A percentile compares a stretch with the other conserved stretches of the same genome.
Conservation (phyloP, 2,888 invertebrate species). For the Lasiommata megera region DNA sequence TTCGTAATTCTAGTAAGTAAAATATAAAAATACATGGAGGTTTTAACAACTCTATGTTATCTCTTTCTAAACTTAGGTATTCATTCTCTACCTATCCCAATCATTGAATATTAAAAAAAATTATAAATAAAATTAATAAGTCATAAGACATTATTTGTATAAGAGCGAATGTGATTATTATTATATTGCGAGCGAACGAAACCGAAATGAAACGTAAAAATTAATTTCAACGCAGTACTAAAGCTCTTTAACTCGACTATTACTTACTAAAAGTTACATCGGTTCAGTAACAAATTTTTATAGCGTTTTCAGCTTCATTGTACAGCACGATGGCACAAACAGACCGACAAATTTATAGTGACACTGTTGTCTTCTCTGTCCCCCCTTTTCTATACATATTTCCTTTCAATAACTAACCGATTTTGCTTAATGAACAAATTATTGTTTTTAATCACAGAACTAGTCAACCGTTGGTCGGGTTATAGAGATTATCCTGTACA, state of each 20-base stretch:
- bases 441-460: not conserved
- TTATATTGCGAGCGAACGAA: constrained; percentile 21
- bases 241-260: not conserved
- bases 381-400: not conserved
- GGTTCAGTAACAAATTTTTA: not conserved
- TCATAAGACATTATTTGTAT: constrained; percentile 3
- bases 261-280: not conserved
- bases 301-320: not conserved
- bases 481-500: constrained; percentile 6
- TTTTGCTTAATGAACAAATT: not conserved
- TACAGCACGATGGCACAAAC: not conserved
- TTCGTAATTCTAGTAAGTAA: too few relatives aligned
- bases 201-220: constrained; percentile 4
- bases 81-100: too few relatives aligned
- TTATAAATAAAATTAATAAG: not conserved
- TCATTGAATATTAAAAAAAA: not conserved
- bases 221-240: not conserved
- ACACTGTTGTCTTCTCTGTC: not conserved
- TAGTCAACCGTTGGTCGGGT: constrained; percentile 3
- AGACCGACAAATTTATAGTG: not conserved
- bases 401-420: not conserved
- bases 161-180: constrained; percentile 7
- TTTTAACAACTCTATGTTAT: too few relatives aligned
- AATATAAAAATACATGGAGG: too few relatives aligned
- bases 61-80: too few relatives aligned